These are phyloP conservation scores for Muricea muricata DNA, from an alignment of 92 coral and sea anemone species.

Conservation along the genomic window DNA sequence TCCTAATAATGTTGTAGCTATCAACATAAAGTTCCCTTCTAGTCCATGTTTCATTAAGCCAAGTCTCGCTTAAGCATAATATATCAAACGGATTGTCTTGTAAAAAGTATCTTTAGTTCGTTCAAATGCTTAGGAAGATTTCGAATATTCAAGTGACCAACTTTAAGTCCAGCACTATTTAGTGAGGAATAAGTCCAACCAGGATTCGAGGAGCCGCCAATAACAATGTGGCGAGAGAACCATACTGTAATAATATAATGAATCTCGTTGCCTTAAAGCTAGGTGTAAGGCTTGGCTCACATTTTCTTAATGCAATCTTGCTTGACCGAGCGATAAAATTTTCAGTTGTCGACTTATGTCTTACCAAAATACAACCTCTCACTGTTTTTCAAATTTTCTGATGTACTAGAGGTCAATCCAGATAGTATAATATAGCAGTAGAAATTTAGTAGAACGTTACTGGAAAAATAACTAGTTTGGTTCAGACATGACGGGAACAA, in stretches of 20 bases:
- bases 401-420: neutral
- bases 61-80: constrained; percentile 53
- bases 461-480: neutral
- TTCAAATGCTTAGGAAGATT: constrained; percentile 61
- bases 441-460: neutral
- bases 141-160: constrained; percentile 57
- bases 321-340: neutral
- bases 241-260: constrained; percentile 33
- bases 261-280: constrained; percentile 33
- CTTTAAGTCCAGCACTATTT: constrained; percentile 54
- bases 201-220: constrained; percentile 54
- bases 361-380: neutral
- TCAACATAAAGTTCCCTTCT: constrained; percentile 45
- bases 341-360: neutral
- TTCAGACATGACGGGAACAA: neutral
- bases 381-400: neutral
- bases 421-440: neutral
- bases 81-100: constrained; percentile 49
- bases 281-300: neutral
- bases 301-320: neutral
- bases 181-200: constrained; percentile 60
- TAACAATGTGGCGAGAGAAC: constrained; percentile 51
- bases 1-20: constrained; percentile 36
- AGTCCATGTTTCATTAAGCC: constrained; percentile 60
- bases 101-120: constrained; percentile 43